Base-by-base conservation (phyloP, 1,140 invertebrate genomes). In the Tetraneura akinire region DNA sequence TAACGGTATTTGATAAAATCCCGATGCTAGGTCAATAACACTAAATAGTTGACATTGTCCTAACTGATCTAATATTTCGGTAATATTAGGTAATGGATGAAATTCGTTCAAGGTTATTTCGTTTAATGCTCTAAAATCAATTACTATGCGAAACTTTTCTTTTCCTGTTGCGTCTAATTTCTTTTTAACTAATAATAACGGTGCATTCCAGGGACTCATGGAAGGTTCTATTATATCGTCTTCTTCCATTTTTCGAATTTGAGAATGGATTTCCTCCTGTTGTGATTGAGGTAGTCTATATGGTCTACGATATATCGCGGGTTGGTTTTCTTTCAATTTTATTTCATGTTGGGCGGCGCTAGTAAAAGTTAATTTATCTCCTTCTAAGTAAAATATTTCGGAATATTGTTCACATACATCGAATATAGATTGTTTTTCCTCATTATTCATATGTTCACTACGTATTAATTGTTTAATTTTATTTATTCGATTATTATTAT, bases 1-100 rank as follows among this genome's bases (percentile, higher is more conserved):
- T 3, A 90, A 83, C 8, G 84, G 82, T 8, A 89, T 83, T 81
- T 90, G 88, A 82, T 86, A 86, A 82, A 87, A 89, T 6, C 88
- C 88, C 45, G 84, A 85, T 0, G 83, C 83, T 16, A 88, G 74
- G n/a, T n/a, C n/a, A n/a, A 84, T 90, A 88, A 86, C 83, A 8
- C 85, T 85, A 80, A 88, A 89, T 73, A 84, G 85, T 32, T 81
- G 82, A 11, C 83, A 81, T 3, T 83, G 84, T 0, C 83, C 83
- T 66, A 88, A 71, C 45, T 82, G 82, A 81, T 87, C 85, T 16
- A 89, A 82, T 11, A 85, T 83, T n/a, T 87, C 86, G n/a, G 85
- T 84, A 1, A 88, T 88, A 26, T 86, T 83, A 6, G 88, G 87
- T 8, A 89, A 70, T 3, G 88, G 87, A 82, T 37, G 32, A 37